phyloP scores from a whole-genome alignment of 2,888 invertebrate species.

The Caenorhabditis sp. region DNA sequence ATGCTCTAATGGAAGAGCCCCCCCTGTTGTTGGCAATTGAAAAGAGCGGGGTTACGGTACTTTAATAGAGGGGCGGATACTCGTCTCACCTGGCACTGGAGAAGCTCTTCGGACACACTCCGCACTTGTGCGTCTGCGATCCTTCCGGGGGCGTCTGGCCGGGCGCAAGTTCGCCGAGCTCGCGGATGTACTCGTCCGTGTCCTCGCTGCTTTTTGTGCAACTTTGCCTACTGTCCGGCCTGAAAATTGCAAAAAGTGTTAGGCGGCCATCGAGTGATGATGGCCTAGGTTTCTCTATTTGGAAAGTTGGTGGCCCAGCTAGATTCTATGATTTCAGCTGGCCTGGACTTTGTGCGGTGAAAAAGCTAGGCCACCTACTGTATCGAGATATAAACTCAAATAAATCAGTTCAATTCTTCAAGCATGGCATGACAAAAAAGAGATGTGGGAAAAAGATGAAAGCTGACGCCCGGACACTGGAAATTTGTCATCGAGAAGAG shows the following conservation, averaged over 20 bases:
- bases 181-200: conserved; percentile 47
- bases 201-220: conserved; percentile 32
- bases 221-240: conserved; percentile 20
- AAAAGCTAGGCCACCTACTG: too few species aligned
- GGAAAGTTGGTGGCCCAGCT: too few species aligned
- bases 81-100: conserved; percentile 89
- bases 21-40: not conserved
- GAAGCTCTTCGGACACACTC: conserved; percentile 98
- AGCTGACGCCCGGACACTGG: not conserved
- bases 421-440: not conserved
- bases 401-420: too few species aligned
- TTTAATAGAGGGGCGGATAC: too few species aligned
- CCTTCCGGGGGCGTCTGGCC: conserved; percentile 81
- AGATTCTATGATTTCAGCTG: too few species aligned
- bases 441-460: not conserved
- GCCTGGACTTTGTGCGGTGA: too few species aligned
- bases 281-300: too few species aligned
- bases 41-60: conserved; percentile 31
- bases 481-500: conserved; percentile 39
- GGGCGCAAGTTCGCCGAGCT: conserved; percentile 56
- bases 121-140: conserved; percentile 97
- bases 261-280: too few species aligned
- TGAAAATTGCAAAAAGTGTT: conserved; percentile 4
- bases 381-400: too few species aligned
- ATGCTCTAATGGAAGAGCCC: conserved; percentile 36